phyloP scores from a whole-genome alignment of 2,797 vertebrate genomes.

The Sarcophilus harrisii region DNA sequence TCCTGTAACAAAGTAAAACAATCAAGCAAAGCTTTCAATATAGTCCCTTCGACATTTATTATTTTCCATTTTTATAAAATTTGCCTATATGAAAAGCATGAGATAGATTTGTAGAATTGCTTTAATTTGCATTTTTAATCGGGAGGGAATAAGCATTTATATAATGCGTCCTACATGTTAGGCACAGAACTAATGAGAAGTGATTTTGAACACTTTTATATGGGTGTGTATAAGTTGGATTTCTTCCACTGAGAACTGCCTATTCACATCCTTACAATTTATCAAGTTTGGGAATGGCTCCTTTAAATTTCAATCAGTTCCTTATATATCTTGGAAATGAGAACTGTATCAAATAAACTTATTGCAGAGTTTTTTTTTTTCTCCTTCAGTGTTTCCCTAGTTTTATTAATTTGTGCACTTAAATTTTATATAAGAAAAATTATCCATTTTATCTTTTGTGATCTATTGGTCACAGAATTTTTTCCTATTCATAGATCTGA shows the following conservation, averaged over 20 bases:
- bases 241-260: not conserved
- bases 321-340: not conserved
- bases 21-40: not conserved
- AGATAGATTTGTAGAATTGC: not conserved
- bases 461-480: not conserved
- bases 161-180: not conserved
- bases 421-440: not conserved
- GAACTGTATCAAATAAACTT: not conserved
- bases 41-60: not conserved
- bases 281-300: not conserved
- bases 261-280: not conserved
- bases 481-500: not conserved
- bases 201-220: not conserved
- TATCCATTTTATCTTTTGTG: not conserved
- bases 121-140: not conserved
- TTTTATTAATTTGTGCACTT: not conserved
- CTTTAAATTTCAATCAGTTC: not conserved
- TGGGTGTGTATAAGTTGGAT: not conserved
- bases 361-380: not conserved
- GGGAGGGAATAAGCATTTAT: not conserved
- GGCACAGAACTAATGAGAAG: not conserved
- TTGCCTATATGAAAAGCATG: not conserved
- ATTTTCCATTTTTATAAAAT: not conserved
- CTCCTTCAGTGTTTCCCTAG: not conserved
- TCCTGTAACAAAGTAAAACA: not conserved